Percentiles rank a stretch among this genome's conserved stretches.
Conservation (phyloP, 2,888 invertebrate species). For the Encarsia formosa region DNA sequence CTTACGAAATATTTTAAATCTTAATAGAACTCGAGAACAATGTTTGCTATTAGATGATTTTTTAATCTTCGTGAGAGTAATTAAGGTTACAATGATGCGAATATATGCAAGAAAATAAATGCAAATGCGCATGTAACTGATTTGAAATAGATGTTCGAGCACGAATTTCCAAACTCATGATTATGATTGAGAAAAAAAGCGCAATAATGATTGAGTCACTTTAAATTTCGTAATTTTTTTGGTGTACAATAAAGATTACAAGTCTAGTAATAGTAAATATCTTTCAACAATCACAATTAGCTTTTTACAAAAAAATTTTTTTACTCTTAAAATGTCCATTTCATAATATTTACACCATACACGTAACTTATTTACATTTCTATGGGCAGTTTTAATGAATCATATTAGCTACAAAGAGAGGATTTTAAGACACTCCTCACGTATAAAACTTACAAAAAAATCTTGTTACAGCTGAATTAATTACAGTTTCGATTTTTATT, state of each 20-base stretch:
- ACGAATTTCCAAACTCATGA: constrained; percentile 1
- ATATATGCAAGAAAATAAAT: constrained; percentile 1
- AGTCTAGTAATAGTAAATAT: not conserved
- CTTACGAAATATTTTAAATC: not conserved
- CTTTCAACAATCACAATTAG: not conserved
- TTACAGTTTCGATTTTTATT: no score
- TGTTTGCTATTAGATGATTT: constrained; percentile 1
- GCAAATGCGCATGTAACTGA: not conserved
- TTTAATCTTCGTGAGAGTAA: no score
- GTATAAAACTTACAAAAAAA: no score
- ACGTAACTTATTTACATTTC: no score
- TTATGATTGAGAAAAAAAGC: constrained; percentile 2
- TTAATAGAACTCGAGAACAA: not conserved
- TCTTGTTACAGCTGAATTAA: no score
- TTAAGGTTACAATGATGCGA: no score
- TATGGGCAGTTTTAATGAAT: no score
- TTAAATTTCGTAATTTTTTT: constrained; percentile 10
- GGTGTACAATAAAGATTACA: constrained; percentile 1
- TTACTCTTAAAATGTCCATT: not conserved
- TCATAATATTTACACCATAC: constrained; percentile 5
- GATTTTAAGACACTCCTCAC: no score
- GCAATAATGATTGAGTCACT: constrained; percentile 4
- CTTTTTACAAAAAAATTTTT: not conserved
- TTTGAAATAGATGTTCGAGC: not conserved
- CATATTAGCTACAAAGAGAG: no score